A percentile compares a stretch with the other conserved stretches of the same genome.
phyloP scores from a whole-genome alignment of 2,113 vertebrate species.

The Lepus europaeus region DNA sequence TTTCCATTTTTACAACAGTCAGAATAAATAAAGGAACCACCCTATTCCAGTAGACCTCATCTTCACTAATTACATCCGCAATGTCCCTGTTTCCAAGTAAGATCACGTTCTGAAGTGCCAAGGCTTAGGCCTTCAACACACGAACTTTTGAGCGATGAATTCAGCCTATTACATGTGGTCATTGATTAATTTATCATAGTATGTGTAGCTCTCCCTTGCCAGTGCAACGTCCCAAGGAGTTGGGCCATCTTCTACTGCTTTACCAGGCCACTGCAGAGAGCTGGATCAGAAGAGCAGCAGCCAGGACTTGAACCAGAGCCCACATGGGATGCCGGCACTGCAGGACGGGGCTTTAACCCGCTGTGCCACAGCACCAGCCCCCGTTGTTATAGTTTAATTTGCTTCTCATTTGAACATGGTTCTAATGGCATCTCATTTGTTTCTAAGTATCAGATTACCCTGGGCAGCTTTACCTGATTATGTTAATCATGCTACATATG shows the following conservation, averaged over 20 bases:
- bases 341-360: too few species aligned
- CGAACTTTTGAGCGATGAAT: neutral
- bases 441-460: constrained; percentile 33
- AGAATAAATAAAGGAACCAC: neutral
- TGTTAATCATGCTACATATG: constrained; percentile 70
- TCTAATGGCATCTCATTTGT: constrained; percentile 43
- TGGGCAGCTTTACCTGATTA: constrained; percentile 47
- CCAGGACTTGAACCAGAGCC: too few species aligned
- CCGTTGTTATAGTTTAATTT: constrained; percentile 61
- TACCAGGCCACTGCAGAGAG: too few species aligned
- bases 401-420: constrained; percentile 64
- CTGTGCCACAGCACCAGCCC: too few species aligned
- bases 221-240: too few species aligned
- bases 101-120: neutral
- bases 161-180: neutral
- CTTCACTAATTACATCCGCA: neutral
- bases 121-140: neutral
- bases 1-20: neutral
- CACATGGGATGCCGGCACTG: too few species aligned
- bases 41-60: neutral
- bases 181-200: neutral
- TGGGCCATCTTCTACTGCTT: too few species aligned
- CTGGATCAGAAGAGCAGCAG: too few species aligned
- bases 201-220: neutral
- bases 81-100: neutral